Base-by-base conservation (phyloP, 2,888 invertebrate species). In the Synanthedon andrenaeformis region DNA sequence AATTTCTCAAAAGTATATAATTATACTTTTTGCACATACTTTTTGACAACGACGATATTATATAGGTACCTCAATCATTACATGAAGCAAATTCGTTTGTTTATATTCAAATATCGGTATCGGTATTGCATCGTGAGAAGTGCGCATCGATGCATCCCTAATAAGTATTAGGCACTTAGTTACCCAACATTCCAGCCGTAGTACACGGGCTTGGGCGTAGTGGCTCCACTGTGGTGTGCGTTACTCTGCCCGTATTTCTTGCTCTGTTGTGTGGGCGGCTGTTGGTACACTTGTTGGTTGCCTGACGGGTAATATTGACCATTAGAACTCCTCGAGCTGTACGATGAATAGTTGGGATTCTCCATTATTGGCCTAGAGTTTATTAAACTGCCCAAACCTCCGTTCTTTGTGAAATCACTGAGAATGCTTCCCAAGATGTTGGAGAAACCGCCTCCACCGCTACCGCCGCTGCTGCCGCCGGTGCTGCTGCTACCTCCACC, bases 161-260 rank as follows among this genome's bases (percentile, higher is more conserved):
- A 10, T 35, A 35, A 35, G 35, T 35, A 10, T n/a, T 35, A 48
- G 14, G 52, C 23, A 17, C 23, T 60, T 67, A 76, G 76, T 88
- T 88, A 88, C 88, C 88, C 82, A 75, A 82, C 67, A 57, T 78
- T 82, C 87, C 87, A 87, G 59, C 87, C 87, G 63, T 86, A 88
- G 53, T 72, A 67, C 56, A 72, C 74, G 19, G 88, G 86, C 62
- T 70, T 79, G 65, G 72, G 69, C 12, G 84, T 79, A 35, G 78
- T 66, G 50, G 79, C 82, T 49, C 63, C 68, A 57, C 60, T 79
- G 58, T 67, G 78, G 35, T 61, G 71, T 19, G 73, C 72, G 61
- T 80, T 65, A 57, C 58, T 74, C 60, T 79, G 76, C 17, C 73
- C 81, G 60, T 85, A 80, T 58, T 79, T 81, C 66, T 62, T 81